Base-by-base conservation (phyloP, 1,140 invertebrate species). In the Euura lappo region DNA sequence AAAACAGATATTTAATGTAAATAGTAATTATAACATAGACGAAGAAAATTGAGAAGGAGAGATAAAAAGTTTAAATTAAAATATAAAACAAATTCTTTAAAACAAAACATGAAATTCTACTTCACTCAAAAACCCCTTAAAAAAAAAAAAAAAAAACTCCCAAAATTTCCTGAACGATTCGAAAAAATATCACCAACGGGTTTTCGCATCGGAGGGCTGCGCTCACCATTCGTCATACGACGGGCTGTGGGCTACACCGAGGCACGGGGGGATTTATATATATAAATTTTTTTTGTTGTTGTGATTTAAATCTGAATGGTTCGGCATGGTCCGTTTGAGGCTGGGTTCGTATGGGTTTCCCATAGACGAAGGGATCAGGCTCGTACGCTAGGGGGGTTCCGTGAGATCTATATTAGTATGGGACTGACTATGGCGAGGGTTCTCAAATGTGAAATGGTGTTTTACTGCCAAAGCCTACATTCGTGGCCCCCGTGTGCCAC, bases 241-340 rank as follows among this genome's bases (percentile, higher is more conserved):
- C 67, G 42, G 42, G 77, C 75, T 81, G 83, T 82, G 81, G 85
- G 81, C 28, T 44, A 68, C 44, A 0, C 4, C 4, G 3, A 3
- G 7, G 42, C 28, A 68, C 66, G 10, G 8, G 28, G 8, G 66
- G 42, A 13, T 42, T 8, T 28, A 68, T 68, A 28, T n/a, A 10
- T 42, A 68, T 7, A 68, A 13, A 68, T 1, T 10, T 68, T 28
- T 44, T 68, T 68, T 72, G 70, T 68, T 68, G 80, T 75, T 78
- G 80, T 81, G 81, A 87, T 87, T 87, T 87, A 86, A 87, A 87
- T 87, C 83, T 87, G 85, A 87, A 87, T 87, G 80, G 83, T 72
- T 76, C 70, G 72, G 72, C 74, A 76, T 72, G 72, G 71, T 78
- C 10, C 72, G 73, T 74, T 76, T 70, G 75, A 60, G 51, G 75